Evolutionary conservation across 2,113 vertebrate species (phyloP).

Genomic region (Rhynchomys soricoides): DNA sequence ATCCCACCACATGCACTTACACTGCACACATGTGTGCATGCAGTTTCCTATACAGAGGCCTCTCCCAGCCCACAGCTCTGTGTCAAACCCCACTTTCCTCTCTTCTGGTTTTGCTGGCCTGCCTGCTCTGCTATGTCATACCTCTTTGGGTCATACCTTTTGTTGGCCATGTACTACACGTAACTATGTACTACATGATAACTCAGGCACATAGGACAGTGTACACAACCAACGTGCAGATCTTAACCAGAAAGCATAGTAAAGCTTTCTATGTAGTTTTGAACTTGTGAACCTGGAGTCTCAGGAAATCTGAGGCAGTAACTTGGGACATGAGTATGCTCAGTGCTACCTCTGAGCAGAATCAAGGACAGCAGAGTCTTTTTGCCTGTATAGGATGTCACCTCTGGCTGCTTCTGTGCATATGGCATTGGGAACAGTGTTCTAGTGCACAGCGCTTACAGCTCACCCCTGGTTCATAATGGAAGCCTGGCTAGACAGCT

Average conservation of each 20-base stretch:
- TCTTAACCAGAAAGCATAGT: not conserved
- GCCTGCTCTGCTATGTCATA: not conserved
- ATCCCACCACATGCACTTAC: not conserved
- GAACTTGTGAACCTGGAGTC: not conserved
- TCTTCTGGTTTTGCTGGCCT: not conserved
- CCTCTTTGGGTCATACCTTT: not conserved
- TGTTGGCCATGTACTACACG: not conserved
- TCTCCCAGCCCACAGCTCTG: not conserved
- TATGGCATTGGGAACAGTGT: accelerated
- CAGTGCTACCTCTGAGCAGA: not conserved
- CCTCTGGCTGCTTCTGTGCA: not conserved
- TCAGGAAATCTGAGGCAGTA: not conserved
- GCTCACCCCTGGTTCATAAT: not conserved
- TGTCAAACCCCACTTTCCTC: not conserved
- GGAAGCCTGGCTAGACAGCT: not conserved
- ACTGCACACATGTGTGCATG: not conserved
- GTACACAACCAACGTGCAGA: not conserved
- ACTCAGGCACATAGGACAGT: not conserved
- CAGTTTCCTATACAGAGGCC: too few relatives aligned
- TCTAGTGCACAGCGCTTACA: too few relatives aligned
- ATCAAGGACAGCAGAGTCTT: not conserved
- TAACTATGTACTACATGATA: not conserved
- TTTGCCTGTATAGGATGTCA: accelerated
- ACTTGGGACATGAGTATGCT: not conserved
- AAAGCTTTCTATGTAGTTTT: not conserved